phyloP scores from a whole-genome alignment of 2,797 vertebrate genomes.

The Limosa lapponica region DNA sequence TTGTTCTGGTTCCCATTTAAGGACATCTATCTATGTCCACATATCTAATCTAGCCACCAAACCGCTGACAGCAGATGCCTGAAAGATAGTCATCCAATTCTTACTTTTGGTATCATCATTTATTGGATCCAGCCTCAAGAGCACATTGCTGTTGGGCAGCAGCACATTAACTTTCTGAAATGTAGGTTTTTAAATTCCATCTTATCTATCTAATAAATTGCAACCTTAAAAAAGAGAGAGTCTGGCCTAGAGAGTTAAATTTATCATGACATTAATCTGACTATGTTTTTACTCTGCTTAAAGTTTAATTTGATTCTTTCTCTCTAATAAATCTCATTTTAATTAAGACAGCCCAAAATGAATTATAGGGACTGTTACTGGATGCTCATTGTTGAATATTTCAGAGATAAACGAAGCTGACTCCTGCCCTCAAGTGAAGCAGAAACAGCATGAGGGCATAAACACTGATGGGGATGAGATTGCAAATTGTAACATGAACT shows the following conservation, averaged over 20 bases:
- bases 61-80: not conserved
- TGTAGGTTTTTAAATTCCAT: not conserved
- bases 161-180: slow-evolving; percentile 46
- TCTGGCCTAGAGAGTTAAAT: slow-evolving; percentile 46
- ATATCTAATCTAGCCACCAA: not conserved
- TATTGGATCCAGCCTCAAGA: not conserved
- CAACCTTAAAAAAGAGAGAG: slow-evolving; percentile 28
- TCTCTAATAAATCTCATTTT: slow-evolving; percentile 58
- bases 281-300: slow-evolving; percentile 43
- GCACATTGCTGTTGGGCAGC: not conserved
- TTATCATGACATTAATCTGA: slow-evolving; percentile 54
- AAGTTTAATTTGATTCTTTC: slow-evolving; percentile 69
- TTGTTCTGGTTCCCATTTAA: not conserved
- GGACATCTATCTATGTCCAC: not conserved
- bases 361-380: slow-evolving; percentile 18
- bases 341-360: slow-evolving; percentile 59
- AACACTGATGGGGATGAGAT: not conserved
- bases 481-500: not conserved
- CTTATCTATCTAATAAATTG: slow-evolving; percentile 54
- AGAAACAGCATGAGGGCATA: not conserved
- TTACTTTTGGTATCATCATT: not conserved
- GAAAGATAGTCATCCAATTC: not conserved
- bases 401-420: slow-evolving; percentile 16
- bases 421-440: slow-evolving; percentile 20
- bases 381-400: slow-evolving; percentile 11